Percentiles rank a stretch among this genome's conserved stretches.
phyloP scores from a whole-genome alignment of 2,888 invertebrate genomes.

The Drosophila recens region DNA sequence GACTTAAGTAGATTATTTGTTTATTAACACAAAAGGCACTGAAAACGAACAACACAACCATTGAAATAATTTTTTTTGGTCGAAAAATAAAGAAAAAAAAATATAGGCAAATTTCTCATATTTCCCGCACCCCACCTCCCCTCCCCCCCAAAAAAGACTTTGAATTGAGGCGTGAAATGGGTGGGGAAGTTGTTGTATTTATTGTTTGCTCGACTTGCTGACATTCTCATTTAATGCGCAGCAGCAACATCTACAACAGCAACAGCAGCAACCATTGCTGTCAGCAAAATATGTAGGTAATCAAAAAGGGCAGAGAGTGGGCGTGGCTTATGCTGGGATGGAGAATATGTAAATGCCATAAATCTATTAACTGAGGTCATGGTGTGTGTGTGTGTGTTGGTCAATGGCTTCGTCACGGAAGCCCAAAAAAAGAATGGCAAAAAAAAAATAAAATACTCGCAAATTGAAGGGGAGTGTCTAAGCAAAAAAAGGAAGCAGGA shows the following conservation, averaged over 20 bases:
- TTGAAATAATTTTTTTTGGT: conserved; percentile 26
- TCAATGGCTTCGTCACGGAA: conserved; percentile 50
- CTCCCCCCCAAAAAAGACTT: neutral
- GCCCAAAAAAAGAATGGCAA: conserved; percentile 13
- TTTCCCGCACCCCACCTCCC: too few relatives aligned
- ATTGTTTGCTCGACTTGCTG: conserved; percentile 70
- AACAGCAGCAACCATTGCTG: conserved; percentile 19
- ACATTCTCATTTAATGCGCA: conserved; percentile 65
- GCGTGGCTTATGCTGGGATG: conserved; percentile 7
- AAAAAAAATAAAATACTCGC: conserved; percentile 8
- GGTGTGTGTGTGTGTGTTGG: conserved; percentile 20
- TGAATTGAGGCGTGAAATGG: neutral
- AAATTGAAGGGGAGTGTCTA: conserved; percentile 45
- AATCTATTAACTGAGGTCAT: conserved; percentile 63
- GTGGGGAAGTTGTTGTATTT: conserved; percentile 38
- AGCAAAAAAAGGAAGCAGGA: neutral
- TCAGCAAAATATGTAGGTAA: conserved; percentile 47
- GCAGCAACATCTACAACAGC: conserved; percentile 24
- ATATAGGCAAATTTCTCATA: conserved; percentile 56
- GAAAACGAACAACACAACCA: conserved; percentile 38
- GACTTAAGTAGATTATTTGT: conserved; percentile 77
- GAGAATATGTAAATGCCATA: conserved; percentile 67
- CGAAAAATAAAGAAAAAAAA: neutral
- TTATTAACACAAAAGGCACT: conserved; percentile 75
- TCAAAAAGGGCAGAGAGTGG: conserved; percentile 36